A percentile compares a stretch with the other conserved stretches of the same genome.
These are phyloP conservation scores for Coenonympha glycerion DNA, from an alignment of 2,888 invertebrate genomes.

Conservation along the genomic window DNA sequence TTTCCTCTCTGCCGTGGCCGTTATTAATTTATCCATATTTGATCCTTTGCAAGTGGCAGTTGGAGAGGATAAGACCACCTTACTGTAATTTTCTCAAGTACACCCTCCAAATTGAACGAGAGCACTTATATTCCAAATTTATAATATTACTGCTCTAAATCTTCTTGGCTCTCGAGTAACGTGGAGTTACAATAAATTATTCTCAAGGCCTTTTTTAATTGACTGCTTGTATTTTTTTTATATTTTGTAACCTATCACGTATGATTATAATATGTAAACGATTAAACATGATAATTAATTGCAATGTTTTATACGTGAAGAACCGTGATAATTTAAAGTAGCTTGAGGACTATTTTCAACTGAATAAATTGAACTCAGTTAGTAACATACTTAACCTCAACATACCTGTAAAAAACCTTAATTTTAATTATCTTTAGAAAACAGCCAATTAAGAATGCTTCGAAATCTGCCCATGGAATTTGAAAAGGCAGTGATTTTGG, in stretches of 20 bases:
- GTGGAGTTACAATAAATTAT: conserved; percentile 48
- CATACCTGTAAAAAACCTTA: neutral
- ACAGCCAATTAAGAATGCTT: conserved; percentile 21
- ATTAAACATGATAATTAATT: too few relatives aligned
- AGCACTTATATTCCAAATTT: conserved; percentile 69
- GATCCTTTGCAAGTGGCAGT: conserved; percentile 27
- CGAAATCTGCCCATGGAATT: conserved; percentile 19
- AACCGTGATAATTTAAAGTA: too few relatives aligned
- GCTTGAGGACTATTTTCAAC: too few relatives aligned
- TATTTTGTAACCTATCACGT: conserved; percentile 27
- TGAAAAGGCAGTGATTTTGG: conserved; percentile 27
- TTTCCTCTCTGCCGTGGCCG: conserved; percentile 19
- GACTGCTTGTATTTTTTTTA: conserved; percentile 31
- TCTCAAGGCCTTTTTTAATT: conserved; percentile 28
- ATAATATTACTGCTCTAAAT: conserved; percentile 68
- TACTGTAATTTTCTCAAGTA: conserved; percentile 70
- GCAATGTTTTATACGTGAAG: too few relatives aligned
- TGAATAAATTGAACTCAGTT: too few relatives aligned
- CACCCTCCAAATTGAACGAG: conserved; percentile 62
- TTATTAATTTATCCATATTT: conserved; percentile 23
- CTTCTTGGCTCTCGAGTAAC: conserved; percentile 47
- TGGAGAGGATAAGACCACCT: conserved; percentile 64
- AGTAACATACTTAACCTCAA: neutral
- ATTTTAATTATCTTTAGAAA: conserved; percentile 10
- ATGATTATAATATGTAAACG: too few relatives aligned